These are phyloP conservation scores for Rapana venosa DNA, from an alignment of 2,888 invertebrate genomes.

Conservation along the genomic window DNA sequence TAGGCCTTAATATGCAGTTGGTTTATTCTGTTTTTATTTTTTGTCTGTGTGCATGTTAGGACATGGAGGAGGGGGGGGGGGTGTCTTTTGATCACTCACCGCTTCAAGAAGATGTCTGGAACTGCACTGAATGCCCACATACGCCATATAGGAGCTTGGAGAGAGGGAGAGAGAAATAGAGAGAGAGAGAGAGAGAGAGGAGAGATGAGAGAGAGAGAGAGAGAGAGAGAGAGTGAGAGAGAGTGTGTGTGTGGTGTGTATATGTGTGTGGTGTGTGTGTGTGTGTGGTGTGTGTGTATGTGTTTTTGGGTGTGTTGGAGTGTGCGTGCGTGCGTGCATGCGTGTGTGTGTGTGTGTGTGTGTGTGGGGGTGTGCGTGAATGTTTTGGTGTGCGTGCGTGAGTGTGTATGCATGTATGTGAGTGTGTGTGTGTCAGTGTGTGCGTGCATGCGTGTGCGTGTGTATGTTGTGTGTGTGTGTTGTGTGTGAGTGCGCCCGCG, in stretches of 20 bases:
- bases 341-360: conserved; percentile 1
- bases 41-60: no score
- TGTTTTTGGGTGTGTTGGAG: not conserved
- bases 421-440: not conserved
- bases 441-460: not conserved
- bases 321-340: not conserved
- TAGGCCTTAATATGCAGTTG: no score
- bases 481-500: not conserved
- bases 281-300: not conserved
- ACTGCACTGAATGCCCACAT: no score
- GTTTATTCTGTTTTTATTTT: no score
- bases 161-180: no score
- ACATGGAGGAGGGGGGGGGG: no score
- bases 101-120: no score
- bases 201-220: no score
- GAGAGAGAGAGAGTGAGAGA: not conserved
- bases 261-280: not conserved
- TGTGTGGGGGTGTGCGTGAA: not conserved
- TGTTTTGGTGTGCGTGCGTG: not conserved
- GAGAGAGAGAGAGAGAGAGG: no score
- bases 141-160: no score
- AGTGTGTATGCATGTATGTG: not conserved
- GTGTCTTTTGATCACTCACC: no score
- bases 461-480: not conserved
- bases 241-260: not conserved